Evolutionary conservation across 1,140 invertebrate genomes (phyloP), one percentile per base, ranked within the genome.

Genomic region (Delia radicum): DNA sequence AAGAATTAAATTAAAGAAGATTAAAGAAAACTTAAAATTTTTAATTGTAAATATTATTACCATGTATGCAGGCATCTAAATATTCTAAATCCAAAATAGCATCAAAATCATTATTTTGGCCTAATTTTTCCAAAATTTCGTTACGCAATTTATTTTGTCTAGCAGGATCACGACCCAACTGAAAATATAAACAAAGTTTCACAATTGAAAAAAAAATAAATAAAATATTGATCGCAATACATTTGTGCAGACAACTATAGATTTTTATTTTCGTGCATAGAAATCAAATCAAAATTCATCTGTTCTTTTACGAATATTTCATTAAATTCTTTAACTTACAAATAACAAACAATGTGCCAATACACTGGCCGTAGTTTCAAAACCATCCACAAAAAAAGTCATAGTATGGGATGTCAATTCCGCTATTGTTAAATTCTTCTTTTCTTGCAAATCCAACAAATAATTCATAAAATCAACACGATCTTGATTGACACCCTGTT

Each of bases 391-490:
- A 21, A 85, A 74, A 48, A 85, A 84, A 26, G 82, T 80, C 81
- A 82, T 81, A 4, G 79, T 75, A 37, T 78, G 63, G 0, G 77
- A 76, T 4, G 80, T 73, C 4, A 85, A 15, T 3, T 80, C 65
- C 0, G 75, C 65, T 0, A 79, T 76, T 12, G 72, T 61, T 0
- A 86, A 13, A 0, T 76, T 71, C 12, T 79, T 74, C 76, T 81
- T 87, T 74, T 84, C 79, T 48, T 77, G 80, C 48, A 88, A 27
- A 24, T 85, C 75, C 12, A 87, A 73, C 5, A 88, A 79, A 6
- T 86, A 82, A 46, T 87, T 81, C 0, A 88, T 63, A 69, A 87
- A 87, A 67, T 87, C 87, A 29, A 81, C 78, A 26, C 86, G 81
- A 63, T 84, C 81, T 77, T 8, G 12, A 55, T 55, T 55, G 10